phyloP scores from a whole-genome alignment of 2,113 vertebrate species.

The Urocolius indicus region DNA sequence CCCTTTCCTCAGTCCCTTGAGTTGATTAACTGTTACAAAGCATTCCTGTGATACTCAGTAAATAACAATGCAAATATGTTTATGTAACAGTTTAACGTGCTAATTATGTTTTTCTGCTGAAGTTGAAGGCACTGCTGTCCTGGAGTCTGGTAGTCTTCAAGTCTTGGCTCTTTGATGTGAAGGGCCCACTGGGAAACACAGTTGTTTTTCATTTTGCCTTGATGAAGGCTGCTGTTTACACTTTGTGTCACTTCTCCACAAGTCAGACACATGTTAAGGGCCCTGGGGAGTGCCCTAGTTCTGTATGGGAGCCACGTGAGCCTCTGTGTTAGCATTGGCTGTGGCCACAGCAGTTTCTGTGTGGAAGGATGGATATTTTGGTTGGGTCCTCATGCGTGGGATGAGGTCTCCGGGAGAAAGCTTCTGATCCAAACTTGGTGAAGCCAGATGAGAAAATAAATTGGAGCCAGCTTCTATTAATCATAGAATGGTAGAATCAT shows the following conservation, averaged over 20 bases:
- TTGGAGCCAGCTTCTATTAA: rapidly evolving
- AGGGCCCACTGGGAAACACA: background rate
- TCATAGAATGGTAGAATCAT: no score
- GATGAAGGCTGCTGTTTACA: constrained; percentile 13
- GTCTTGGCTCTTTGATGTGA: constrained; percentile 47
- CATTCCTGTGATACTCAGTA: constrained; percentile 52
- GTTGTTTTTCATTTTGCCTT: background rate
- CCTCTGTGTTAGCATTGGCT: no score
- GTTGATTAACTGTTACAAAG: constrained; percentile 70
- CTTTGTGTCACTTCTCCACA: background rate
- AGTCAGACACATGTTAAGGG: background rate
- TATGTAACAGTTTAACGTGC: constrained; percentile 49
- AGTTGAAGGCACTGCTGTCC: background rate
- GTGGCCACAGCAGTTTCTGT: background rate
- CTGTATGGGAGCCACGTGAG: rapidly evolving
- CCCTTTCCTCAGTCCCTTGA: constrained; percentile 19
- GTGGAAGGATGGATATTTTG: background rate
- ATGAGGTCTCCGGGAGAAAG: background rate
- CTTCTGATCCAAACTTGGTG: background rate
- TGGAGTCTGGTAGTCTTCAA: constrained; percentile 42
- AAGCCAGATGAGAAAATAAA: rapidly evolving
- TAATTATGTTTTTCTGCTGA: constrained; percentile 40
- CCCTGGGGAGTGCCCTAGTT: background rate
- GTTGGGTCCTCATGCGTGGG: rapidly evolving
- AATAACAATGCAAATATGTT: constrained; percentile 70